A percentile compares a stretch with the other conserved stretches of the same genome.
These are phyloP conservation scores for Molossus molossus DNA, from an alignment of 2,797 vertebrate species.

Conservation along the genomic window DNA sequence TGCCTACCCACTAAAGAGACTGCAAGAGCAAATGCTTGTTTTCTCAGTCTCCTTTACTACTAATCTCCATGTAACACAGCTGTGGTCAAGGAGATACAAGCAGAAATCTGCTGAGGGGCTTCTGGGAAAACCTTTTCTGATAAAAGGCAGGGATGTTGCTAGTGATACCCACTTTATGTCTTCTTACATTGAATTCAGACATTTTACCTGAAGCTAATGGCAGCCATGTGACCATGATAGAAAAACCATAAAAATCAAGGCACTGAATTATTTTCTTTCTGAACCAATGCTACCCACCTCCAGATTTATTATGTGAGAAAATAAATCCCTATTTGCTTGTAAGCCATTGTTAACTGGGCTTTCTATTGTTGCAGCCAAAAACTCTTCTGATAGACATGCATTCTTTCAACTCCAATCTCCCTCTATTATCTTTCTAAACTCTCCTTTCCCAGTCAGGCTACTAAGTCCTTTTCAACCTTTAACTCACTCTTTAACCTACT, in stretches of 20 bases:
- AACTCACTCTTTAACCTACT: constrained; percentile 3
- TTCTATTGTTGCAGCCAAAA: not conserved
- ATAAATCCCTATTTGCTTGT: not conserved
- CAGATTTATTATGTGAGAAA: not conserved
- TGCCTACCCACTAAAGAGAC: not conserved
- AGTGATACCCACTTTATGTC: not conserved
- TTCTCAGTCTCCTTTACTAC: not conserved
- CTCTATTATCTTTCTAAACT: not conserved
- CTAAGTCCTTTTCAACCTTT: constrained; percentile 34
- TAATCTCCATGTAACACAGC: not conserved
- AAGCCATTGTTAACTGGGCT: not conserved
- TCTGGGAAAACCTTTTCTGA: not conserved
- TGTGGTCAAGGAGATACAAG: not conserved
- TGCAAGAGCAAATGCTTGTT: not conserved
- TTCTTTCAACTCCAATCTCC: not conserved
- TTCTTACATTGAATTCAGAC: not conserved
- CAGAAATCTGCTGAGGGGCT: not conserved
- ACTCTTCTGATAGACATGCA: not conserved
- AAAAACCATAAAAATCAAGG: constrained; percentile 19
- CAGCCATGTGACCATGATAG: not conserved
- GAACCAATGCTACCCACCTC: not conserved
- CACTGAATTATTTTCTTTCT: constrained; percentile 1
- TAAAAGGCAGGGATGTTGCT: not conserved
- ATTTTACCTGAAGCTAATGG: not conserved
- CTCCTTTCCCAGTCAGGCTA: not conserved